Evolutionary conservation across 2,888 invertebrate genomes (phyloP).

Genomic region (Eupithecia pulchellata): DNA sequence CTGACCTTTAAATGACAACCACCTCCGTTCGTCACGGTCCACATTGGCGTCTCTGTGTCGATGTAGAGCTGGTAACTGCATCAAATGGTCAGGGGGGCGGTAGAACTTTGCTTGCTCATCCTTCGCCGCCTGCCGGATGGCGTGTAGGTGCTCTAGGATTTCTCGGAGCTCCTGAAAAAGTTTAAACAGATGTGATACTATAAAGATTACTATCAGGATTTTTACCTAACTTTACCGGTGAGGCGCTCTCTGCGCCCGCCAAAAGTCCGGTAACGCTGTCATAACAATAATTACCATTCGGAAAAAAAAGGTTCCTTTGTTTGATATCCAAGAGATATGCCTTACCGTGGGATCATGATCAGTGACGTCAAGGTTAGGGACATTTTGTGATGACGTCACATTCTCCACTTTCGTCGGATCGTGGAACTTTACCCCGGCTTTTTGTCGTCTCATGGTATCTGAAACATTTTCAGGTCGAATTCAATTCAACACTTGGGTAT

Average conservation of each 20-base stretch:
- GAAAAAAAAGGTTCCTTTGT: no score
- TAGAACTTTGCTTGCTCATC: slow-evolving; percentile 66
- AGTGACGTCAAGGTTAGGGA: slow-evolving; percentile 66
- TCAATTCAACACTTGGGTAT: neutral
- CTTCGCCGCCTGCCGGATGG: slow-evolving; percentile 71
- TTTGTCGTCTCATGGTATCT: slow-evolving; percentile 86
- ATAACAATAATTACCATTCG: no score
- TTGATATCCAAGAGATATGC: neutral
- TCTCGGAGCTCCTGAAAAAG: slow-evolving; percentile 68
- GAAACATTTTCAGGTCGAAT: slow-evolving; percentile 13
- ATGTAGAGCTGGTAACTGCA: slow-evolving; percentile 70
- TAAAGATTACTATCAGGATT: neutral
- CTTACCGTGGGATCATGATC: slow-evolving; percentile 79
- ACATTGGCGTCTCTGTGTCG: slow-evolving; percentile 80
- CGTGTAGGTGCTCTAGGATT: slow-evolving; percentile 73
- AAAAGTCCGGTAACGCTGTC: no score
- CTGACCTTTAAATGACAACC: slow-evolving; percentile 80
- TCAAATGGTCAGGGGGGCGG: slow-evolving; percentile 67
- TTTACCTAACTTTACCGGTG: no score
- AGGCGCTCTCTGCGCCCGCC: no score
- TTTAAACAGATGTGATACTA: neutral
- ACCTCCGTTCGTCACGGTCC: slow-evolving; percentile 78
- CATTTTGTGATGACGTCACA: slow-evolving; percentile 63
- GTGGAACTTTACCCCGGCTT: slow-evolving; percentile 87
- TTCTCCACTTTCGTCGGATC: slow-evolving; percentile 76